A percentile compares a stretch with the other conserved stretches of the same genome.
phyloP scores from a whole-genome alignment of 2,888 invertebrate genomes.

The Lasioglossum vierecki region DNA sequence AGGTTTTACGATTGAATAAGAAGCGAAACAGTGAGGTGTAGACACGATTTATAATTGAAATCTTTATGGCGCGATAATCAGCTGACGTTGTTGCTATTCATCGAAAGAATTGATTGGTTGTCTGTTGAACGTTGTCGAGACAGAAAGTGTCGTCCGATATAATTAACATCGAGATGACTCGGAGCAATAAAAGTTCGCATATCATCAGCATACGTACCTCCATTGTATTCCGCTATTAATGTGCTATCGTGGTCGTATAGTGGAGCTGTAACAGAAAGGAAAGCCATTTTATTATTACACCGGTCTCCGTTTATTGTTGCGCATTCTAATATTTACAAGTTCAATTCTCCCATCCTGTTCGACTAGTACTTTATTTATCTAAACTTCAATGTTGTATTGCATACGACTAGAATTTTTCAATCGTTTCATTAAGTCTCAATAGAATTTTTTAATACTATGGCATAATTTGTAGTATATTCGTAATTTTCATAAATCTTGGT shows the following conservation, averaged over 20 bases:
- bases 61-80: conserved; percentile 13
- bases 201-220: conserved; percentile 69
- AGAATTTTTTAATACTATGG: too few species aligned
- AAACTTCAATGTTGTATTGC: not conserved
- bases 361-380: not conserved
- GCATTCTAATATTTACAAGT: not conserved
- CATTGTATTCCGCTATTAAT: conserved; percentile 82
- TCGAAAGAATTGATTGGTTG: conserved; percentile 50
- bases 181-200: conserved; percentile 46
- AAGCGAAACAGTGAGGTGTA: not conserved
- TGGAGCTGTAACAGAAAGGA: conserved; percentile 80
- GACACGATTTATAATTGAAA: not conserved
- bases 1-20: not conserved
- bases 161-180: conserved; percentile 63
- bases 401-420: not conserved
- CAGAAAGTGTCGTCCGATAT: conserved; percentile 42
- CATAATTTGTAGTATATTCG: too few species aligned
- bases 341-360: not conserved
- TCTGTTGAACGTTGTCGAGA: conserved; percentile 32
- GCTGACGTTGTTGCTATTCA: conserved; percentile 41
- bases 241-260: conserved; percentile 82
- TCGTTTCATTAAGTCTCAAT: not conserved
- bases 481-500: too few species aligned
- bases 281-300: conserved; percentile 24
- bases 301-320: not conserved